Evolutionary conservation across 2,113 vertebrate species (phyloP).

Genomic region (Colius striatus): DNA sequence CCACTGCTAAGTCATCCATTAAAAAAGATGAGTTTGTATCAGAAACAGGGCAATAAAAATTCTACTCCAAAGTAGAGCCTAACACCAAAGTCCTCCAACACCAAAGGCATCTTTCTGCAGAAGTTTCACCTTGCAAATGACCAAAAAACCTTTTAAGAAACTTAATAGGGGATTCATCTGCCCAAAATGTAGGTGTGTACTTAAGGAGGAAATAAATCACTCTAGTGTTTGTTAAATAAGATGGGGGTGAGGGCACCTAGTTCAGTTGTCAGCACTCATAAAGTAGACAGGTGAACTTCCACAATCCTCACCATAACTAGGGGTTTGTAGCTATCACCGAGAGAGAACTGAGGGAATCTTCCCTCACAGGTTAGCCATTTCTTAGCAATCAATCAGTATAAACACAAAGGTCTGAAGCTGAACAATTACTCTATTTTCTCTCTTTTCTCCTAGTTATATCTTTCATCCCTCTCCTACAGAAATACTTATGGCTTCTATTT

Average conservation of each 20-base stretch:
- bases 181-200: neutral
- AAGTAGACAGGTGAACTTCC: neutral
- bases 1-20: neutral
- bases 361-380: neutral
- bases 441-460: neutral
- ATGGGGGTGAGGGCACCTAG: neutral
- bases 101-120: neutral
- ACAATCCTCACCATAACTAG: neutral
- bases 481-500: neutral
- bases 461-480: neutral
- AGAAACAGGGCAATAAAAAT: neutral
- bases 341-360: neutral
- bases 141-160: neutral
- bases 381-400: neutral
- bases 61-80: neutral
- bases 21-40: neutral
- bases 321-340: neutral
- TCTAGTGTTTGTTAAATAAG: neutral
- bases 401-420: neutral
- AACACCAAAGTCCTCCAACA: neutral
- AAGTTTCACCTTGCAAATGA: neutral
- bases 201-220: neutral
- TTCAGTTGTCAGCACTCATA: neutral
- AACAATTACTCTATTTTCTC: neutral
- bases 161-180: neutral